Conservation (phyloP, 2,888 invertebrate genomes). For the Metellina segmentata region DNA sequence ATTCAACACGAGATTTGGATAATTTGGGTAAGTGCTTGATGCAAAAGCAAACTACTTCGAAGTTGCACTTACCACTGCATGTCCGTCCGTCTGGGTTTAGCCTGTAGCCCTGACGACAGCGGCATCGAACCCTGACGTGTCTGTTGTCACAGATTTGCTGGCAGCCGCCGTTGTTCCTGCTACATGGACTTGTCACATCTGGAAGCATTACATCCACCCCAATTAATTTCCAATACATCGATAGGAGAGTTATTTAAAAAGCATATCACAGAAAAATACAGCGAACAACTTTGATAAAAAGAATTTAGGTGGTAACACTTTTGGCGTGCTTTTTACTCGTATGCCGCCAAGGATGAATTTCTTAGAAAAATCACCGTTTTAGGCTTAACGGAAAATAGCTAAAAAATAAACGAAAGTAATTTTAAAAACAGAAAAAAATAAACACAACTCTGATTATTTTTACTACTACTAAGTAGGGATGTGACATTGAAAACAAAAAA, state of each 20-base stretch:
- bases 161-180: constrained; percentile 80
- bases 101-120: constrained; percentile 81
- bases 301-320: no score
- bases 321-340: not conserved
- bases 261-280: not conserved
- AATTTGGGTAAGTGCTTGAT: not conserved
- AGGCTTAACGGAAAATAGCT: no score
- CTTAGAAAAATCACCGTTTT: not conserved
- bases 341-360: not conserved
- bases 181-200: constrained; percentile 78
- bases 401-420: not conserved
- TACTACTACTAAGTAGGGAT: not conserved
- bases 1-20: no score
- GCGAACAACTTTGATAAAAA: no score
- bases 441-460: not conserved
- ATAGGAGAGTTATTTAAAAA: no score
- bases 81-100: constrained; percentile 79
- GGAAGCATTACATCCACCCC: no score
- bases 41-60: not conserved
- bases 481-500: no score
- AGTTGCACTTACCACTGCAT: constrained; percentile 68
- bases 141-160: constrained; percentile 81
- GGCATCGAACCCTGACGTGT: constrained; percentile 81
- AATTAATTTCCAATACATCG: no score
- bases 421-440: not conserved